Conservation (phyloP, 2,888 invertebrate species). For the Drosophila neoperkinsi region DNA sequence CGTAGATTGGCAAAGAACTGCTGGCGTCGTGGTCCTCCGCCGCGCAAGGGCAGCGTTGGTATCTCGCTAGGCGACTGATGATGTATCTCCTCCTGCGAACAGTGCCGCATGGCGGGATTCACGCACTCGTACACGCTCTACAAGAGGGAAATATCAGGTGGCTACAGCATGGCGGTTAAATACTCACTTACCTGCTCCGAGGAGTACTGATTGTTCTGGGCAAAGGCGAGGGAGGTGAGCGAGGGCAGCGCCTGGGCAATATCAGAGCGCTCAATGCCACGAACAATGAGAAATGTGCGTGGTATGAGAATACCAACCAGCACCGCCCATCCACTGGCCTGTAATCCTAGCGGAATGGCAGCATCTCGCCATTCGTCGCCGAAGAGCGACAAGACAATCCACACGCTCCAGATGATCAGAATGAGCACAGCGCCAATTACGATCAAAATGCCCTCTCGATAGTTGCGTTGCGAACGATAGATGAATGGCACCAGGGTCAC, state of each 20-base stretch:
- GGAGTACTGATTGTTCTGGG: slow-evolving; percentile 85
- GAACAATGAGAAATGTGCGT: slow-evolving; percentile 89
- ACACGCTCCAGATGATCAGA: slow-evolving; percentile 87
- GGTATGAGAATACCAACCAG: slow-evolving; percentile 89
- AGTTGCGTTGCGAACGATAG: slow-evolving; percentile 88
- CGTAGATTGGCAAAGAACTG: slow-evolving; percentile 84
- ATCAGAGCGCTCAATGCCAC: slow-evolving; percentile 88
- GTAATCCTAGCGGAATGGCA: slow-evolving; percentile 87
- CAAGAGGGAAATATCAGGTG: neutral
- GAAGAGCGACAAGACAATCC: slow-evolving; percentile 87
- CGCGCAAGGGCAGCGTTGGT: slow-evolving; percentile 84
- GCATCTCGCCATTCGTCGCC: slow-evolving; percentile 87
- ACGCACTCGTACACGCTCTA: slow-evolving; percentile 87
- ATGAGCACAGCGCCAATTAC: slow-evolving; percentile 87
- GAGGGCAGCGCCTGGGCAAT: slow-evolving; percentile 87
- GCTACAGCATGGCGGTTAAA: accelerated
- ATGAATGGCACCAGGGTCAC: slow-evolving; percentile 88
- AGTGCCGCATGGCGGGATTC: slow-evolving; percentile 86
- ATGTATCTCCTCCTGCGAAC: slow-evolving; percentile 82
- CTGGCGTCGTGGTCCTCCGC: slow-evolving; percentile 83
- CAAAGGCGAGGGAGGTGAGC: slow-evolving; percentile 84
- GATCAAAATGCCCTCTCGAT: slow-evolving; percentile 88
- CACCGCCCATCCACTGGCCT: slow-evolving; percentile 88
- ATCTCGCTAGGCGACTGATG: slow-evolving; percentile 85
- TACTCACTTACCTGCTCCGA: slow-evolving; percentile 83